These are phyloP conservation scores for Ochropleura plecta DNA, from an alignment of 2,888 invertebrate genomes.

Conservation along the genomic window DNA sequence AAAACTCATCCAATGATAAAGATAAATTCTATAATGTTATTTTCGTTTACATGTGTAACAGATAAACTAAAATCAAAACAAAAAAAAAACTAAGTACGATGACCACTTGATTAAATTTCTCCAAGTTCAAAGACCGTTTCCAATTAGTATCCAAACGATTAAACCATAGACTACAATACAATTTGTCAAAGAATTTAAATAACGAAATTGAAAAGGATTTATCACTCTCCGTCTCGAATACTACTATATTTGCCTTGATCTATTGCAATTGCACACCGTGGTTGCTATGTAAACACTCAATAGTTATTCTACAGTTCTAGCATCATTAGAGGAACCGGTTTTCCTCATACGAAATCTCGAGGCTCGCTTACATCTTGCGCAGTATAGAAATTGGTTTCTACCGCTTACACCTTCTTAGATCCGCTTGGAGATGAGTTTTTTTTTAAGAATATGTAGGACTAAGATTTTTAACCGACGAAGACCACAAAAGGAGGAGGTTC, in stretches of 20 bases:
- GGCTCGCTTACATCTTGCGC: slow-evolving; percentile 19
- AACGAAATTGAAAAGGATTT: slow-evolving; percentile 21
- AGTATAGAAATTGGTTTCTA: slow-evolving; percentile 16
- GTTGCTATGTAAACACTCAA: slow-evolving; percentile 42
- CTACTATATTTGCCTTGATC: slow-evolving; percentile 28
- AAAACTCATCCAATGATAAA: background rate
- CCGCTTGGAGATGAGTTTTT: background rate
- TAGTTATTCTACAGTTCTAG: background rate
- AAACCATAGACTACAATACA: slow-evolving; percentile 4
- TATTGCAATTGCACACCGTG: slow-evolving; percentile 27
- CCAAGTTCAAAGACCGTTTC: slow-evolving; percentile 27
- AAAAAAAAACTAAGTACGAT: background rate
- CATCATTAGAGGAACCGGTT: slow-evolving; percentile 50
- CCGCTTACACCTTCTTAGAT: slow-evolving; percentile 16
- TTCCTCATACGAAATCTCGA: slow-evolving; percentile 13
- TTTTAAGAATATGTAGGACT: background rate
- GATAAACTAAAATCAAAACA: background rate
- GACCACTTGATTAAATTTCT: slow-evolving; percentile 17
- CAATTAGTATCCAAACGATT: slow-evolving; percentile 23
- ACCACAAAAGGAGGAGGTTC: too few species aligned
- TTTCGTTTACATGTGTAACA: too few species aligned
- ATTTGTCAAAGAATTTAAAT: background rate
- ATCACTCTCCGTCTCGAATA: slow-evolving; percentile 5
- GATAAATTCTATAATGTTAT: too few species aligned
- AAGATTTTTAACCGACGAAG: too few species aligned